phyloP scores from a whole-genome alignment of 2,113 vertebrate genomes.

The Stegastes partitus region DNA sequence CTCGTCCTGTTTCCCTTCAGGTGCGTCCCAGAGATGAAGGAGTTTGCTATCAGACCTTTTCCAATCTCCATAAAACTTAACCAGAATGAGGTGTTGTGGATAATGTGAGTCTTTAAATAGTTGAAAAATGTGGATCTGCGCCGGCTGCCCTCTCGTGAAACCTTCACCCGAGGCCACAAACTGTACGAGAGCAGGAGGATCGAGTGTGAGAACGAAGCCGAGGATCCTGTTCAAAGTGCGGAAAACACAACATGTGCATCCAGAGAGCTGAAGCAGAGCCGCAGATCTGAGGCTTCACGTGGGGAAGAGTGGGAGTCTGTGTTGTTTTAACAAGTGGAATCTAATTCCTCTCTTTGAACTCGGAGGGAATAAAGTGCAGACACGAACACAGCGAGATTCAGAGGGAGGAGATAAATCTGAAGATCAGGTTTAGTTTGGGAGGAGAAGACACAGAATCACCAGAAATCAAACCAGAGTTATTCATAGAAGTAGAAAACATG shows the following conservation, averaged over 20 bases:
- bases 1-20: slow-evolving; percentile 12
- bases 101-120: slow-evolving; percentile 39
- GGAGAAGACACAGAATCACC: background rate
- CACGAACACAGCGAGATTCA: background rate
- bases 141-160: slow-evolving; percentile 50
- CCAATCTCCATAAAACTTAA: slow-evolving; percentile 51
- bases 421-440: background rate
- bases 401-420: background rate
- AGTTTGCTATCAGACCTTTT: slow-evolving; percentile 19
- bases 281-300: slow-evolving; percentile 7
- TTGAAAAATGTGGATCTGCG: slow-evolving; percentile 29
- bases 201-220: slow-evolving; percentile 19
- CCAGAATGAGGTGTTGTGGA: slow-evolving; percentile 53
- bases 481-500: background rate
- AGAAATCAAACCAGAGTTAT: background rate
- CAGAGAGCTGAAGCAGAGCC: slow-evolving; percentile 19
- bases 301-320: background rate
- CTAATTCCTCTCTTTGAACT: slow-evolving; percentile 1
- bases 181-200: slow-evolving; percentile 13
- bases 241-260: slow-evolving; percentile 40
- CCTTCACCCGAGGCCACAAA: slow-evolving; percentile 45
- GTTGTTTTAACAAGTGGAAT: slow-evolving; percentile 14
- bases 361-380: background rate
- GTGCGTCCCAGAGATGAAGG: slow-evolving; percentile 24
- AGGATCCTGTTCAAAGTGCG: slow-evolving; percentile 28